Base-by-base conservation (phyloP, 1,140 invertebrate species). In the Anadara kagoshimensis region DNA sequence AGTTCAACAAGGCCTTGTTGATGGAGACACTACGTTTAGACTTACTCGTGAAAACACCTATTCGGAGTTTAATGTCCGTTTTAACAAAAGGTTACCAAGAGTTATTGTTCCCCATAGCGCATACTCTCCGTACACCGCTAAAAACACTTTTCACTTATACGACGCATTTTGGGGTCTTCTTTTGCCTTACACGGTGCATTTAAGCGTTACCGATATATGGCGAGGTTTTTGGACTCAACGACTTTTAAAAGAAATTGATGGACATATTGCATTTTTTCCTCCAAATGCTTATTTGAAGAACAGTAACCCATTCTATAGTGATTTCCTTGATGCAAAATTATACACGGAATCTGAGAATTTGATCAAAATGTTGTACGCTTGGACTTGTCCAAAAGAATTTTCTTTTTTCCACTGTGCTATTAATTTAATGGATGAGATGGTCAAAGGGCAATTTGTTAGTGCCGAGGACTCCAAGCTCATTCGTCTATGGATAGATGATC, bases 171-270 rank as follows among this genome's bases (percentile, higher is more conserved):
- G 47, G 18, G 64, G 49, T 29, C 12, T 76, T 14, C 24, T 53
- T 10, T 36, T 76, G 2, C 73, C 73, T 18, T 54, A 62, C n/a
- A 71, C 51, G 22, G 63, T 69, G 14, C 56, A 65, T 69, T 67
- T 62, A 18, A 41, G 73, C 0, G 73, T 75, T 0, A 57, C 47
- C 26, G 73, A 75, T 65, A 75, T 75, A 29, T 75, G 67, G 74
- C 49, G 68, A 58, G 67, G 74, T 26, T 76, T 67, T n/a, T 66
- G 70, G 16, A 63, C 73, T 5, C 53, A 70, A 47, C 20, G 24
- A n/a, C 59, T 71, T 24, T 36, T 76, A n/a, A 41, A 63, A 22
- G 14, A 20, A 24, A 1, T 18, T 1, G 47, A 70, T 12, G 18
- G 70, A 16, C 24, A 29, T 1, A 10, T 76, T 5, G 68, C 51